These are phyloP conservation scores for Eupelmus urozonus DNA, from an alignment of 2,888 invertebrate genomes.

Conservation along the genomic window DNA sequence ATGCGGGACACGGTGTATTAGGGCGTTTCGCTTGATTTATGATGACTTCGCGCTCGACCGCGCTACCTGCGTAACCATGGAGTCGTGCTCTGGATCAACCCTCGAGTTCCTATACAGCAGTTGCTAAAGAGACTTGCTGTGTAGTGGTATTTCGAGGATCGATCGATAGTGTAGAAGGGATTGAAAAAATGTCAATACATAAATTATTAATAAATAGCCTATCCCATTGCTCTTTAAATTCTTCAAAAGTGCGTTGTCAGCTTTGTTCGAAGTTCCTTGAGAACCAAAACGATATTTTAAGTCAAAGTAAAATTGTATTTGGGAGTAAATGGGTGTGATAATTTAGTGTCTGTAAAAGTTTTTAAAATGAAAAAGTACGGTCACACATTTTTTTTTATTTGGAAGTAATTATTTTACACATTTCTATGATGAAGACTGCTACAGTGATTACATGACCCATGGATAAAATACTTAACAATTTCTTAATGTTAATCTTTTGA, in stretches of 20 bases:
- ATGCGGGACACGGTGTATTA: no score
- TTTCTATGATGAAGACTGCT: no score
- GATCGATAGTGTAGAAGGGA: conserved; percentile 18
- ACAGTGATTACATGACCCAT: no score
- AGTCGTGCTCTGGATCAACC: conserved; percentile 14
- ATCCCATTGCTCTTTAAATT: conserved; percentile 3
- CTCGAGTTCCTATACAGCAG: neutral
- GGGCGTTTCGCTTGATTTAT: conserved; percentile 12
- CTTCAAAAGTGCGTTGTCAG: conserved; percentile 1
- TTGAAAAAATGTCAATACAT: conserved; percentile 15
- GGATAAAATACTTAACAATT: no score
- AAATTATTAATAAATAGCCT: conserved; percentile 25
- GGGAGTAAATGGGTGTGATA: no score
- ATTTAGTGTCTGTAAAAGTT: no score
- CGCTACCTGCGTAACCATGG: neutral
- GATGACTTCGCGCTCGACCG: neutral
- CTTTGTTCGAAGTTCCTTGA: neutral
- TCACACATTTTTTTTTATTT: no score
- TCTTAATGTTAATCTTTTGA: no score
- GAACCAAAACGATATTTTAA: no score
- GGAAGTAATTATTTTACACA: no score
- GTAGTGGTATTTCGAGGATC: conserved; percentile 13
- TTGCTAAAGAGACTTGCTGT: conserved; percentile 23
- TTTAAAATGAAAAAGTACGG: no score
- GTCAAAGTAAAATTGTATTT: no score